Evolutionary conservation across 2,113 vertebrate genomes (phyloP), one percentile per base, ranked within the genome.

Genomic region (Falcunculus frontatus): DNA sequence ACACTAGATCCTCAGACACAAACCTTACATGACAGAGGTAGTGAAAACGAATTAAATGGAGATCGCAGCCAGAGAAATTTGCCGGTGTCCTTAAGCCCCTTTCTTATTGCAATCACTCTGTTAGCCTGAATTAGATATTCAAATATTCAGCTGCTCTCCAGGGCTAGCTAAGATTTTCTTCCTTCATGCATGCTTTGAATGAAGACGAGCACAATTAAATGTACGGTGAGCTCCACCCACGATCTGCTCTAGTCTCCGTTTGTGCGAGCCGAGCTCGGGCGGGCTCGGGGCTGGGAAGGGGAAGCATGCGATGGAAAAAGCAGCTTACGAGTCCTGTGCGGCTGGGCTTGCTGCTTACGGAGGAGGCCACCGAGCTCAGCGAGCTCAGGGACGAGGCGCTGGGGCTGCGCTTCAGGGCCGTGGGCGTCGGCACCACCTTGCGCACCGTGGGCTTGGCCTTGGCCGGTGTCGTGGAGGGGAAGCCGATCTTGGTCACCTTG

Each of bases 401-500:
- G 0, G 99, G 99, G 95, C 99, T 99, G 32, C 99, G 98, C 80
- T 99, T 99, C 83, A 99, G 96, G 56, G 97, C 98, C 3, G 98
- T 85, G 1, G 99, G 98, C 0, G 98, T 98, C 0, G 98, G 95
- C n/a, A 98, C 60, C 57, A 97, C 98, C 86, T 99, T 99, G 29
- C 99, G 97, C 90, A 98, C 98, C 0, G 99, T 97, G 1, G 99
- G 97, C 95, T 99, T 99, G 41, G 99, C 98, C 96, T 99, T 99
- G 64, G 99, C 99, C 26, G 99, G 98, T 0, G 99, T 99, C 7
- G 99, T 99, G 23, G 99, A 99, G 0, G 99, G 99, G 96, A 99
- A 99, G 59, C 99, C 99, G 13, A 99, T 99, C 81, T 98, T 99
- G 16, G 99, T 99, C 60, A 99, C 99, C 97, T 99, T 99, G 97